phyloP scores from a whole-genome alignment of 1,140 invertebrate species.

The Ruditapes philippinarum region DNA sequence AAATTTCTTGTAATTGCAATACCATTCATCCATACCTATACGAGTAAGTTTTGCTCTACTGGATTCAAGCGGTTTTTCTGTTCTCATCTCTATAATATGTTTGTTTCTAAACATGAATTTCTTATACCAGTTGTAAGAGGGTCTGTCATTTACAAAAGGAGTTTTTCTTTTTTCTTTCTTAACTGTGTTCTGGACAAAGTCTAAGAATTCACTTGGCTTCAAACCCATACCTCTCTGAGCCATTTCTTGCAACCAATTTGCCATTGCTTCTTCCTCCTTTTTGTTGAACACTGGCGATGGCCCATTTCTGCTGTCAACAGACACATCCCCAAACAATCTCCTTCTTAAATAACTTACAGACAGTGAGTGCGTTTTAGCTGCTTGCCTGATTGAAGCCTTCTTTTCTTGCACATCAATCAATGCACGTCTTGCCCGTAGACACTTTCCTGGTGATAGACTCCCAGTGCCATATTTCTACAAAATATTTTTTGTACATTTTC shows the following conservation, averaged over 20 bases:
- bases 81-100: neutral
- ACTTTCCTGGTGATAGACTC: too few species aligned
- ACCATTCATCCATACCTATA: too few species aligned
- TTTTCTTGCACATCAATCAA: too few species aligned
- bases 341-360: slow-evolving; percentile 18
- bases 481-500: too few species aligned
- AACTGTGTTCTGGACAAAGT: neutral
- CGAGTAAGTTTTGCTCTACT: neutral
- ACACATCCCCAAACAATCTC: neutral
- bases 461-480: too few species aligned
- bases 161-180: slow-evolving; percentile 21
- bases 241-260: slow-evolving; percentile 20
- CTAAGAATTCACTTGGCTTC: slow-evolving; percentile 30
- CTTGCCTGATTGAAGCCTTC: neutral
- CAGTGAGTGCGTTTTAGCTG: neutral
- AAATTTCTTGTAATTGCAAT: too few species aligned
- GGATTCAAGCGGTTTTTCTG: neutral
- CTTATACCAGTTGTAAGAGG: neutral
- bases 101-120: neutral
- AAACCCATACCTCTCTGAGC: neutral
- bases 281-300: neutral
- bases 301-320: neutral
- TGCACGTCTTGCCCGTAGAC: too few species aligned
- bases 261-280: slow-evolving; percentile 19
- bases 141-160: slow-evolving; percentile 3